Evolutionary conservation across 92 coral and sea anemone genomes (phyloP).

Genomic region (Hydrozoanthus gracilis): DNA sequence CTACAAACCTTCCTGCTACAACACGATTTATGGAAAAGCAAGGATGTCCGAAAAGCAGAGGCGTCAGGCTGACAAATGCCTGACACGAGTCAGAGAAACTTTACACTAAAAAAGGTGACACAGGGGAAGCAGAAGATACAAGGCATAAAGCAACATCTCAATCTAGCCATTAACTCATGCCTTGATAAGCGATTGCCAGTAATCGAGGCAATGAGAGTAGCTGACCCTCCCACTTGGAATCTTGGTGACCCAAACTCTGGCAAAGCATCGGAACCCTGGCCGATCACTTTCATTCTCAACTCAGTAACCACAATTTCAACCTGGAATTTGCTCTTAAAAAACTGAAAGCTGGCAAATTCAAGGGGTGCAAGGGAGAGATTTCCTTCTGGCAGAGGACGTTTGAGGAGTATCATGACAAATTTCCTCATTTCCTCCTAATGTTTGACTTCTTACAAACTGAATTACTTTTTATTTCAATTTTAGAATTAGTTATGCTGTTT

Average conservation of each 20-base stretch:
- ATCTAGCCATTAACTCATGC: too few relatives aligned
- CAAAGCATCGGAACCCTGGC: constrained; percentile 46
- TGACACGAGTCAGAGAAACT: constrained; percentile 49
- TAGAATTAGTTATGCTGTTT: too few relatives aligned
- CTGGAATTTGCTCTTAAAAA: constrained; percentile 42
- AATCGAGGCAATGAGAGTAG: constrained; percentile 36
- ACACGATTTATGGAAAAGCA: constrained; percentile 40
- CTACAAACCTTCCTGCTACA: constrained; percentile 50
- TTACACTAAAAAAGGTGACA: constrained; percentile 41
- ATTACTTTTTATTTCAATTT: too few relatives aligned
- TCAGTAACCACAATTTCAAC: constrained; percentile 39
- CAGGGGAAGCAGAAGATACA: too few relatives aligned
- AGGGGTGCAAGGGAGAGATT: neutral
- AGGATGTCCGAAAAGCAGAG: constrained; percentile 48
- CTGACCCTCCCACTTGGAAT: constrained; percentile 41
- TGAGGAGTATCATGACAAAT: constrained; percentile 36
- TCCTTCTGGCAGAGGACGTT: constrained; percentile 38
- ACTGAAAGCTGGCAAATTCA: constrained; percentile 47
- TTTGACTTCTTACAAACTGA: too few relatives aligned
- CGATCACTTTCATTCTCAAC: constrained; percentile 43
- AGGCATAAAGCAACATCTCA: too few relatives aligned
- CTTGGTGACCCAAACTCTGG: constrained; percentile 47
- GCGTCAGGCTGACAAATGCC: constrained; percentile 38
- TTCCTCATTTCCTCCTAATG: constrained; percentile 46
- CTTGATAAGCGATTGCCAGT: constrained; percentile 20